phyloP scores from a whole-genome alignment of 1,140 invertebrate species.

The Meloidogyne chitwoodi region DNA sequence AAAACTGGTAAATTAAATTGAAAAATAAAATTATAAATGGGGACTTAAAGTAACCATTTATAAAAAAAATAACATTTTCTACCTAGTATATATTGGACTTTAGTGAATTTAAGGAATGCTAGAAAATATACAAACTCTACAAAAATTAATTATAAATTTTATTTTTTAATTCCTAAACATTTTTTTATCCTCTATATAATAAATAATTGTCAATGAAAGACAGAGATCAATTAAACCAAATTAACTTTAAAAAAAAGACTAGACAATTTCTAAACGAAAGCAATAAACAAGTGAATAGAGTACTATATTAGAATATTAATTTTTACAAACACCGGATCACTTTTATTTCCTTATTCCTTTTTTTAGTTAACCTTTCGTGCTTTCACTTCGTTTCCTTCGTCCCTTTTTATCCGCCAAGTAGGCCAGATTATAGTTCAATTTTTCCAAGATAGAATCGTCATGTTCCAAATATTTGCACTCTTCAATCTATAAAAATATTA shows the following conservation, averaged over 20 bases:
- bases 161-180: too few relatives aligned
- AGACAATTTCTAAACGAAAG: background rate
- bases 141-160: too few relatives aligned
- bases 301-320: too few relatives aligned
- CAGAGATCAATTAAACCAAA: background rate
- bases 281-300: background rate
- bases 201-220: background rate
- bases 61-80: too few relatives aligned
- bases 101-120: too few relatives aligned
- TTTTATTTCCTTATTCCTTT: background rate
- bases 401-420: slow-evolving; percentile 25
- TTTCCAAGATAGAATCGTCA: slow-evolving; percentile 34
- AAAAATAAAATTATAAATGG: background rate
- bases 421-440: slow-evolving; percentile 30
- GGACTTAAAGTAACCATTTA: too few relatives aligned
- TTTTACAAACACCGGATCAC: background rate
- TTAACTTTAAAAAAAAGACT: background rate
- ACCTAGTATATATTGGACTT: too few relatives aligned
- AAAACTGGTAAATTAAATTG: background rate
- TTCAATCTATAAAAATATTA: slow-evolving; percentile 13
- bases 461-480: slow-evolving; percentile 22
- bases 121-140: too few relatives aligned
- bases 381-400: background rate
- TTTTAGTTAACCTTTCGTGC: background rate
- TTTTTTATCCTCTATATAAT: too few relatives aligned